A percentile compares a stretch with the other conserved stretches of the same genome.
phyloP scores from a whole-genome alignment of 2,113 vertebrate species.

The Abramis brama region DNA sequence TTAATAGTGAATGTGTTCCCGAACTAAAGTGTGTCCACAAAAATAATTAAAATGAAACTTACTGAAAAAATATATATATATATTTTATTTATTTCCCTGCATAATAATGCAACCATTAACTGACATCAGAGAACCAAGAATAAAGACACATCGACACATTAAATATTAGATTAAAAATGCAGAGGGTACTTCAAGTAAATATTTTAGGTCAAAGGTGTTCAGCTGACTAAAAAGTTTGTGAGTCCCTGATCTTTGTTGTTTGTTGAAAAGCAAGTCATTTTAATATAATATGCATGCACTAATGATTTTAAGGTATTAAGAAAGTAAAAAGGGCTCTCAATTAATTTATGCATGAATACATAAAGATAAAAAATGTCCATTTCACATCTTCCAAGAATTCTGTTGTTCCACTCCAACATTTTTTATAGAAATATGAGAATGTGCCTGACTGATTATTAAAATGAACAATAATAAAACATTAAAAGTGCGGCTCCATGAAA shows the following conservation, averaged over 20 bases:
- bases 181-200: neutral
- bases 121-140: neutral
- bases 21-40: too few relatives aligned
- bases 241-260: too few relatives aligned
- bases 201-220: neutral
- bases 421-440: neutral
- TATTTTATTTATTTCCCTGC: neutral
- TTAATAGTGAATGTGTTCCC: too few relatives aligned
- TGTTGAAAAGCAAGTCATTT: too few relatives aligned
- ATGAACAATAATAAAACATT: neutral
- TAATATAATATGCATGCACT: too few relatives aligned
- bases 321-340: neutral
- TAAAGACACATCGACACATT: neutral
- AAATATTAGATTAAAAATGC: neutral
- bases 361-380: neutral
- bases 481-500: neutral
- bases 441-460: neutral
- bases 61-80: neutral
- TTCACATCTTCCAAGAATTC: neutral
- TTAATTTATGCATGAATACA: neutral
- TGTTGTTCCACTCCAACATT: neutral
- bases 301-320: neutral
- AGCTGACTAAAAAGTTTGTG: neutral
- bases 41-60: neutral
- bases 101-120: neutral